These are phyloP conservation scores for Apostichopus californicus DNA, from an alignment of 35 echinoderm and acorn worm genomes.

Conservation along the genomic window DNA sequence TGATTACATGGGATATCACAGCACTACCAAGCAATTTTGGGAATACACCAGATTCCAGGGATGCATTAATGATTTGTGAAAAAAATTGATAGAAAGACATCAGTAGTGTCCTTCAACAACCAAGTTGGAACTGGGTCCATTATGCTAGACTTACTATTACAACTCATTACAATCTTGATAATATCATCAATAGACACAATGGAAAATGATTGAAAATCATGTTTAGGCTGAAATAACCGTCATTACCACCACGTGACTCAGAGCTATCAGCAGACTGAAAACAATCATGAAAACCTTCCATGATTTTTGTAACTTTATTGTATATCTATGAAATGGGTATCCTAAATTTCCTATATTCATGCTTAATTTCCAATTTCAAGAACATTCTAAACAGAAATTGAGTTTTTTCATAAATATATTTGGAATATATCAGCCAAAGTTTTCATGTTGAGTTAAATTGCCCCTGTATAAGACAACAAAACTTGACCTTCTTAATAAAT, in stretches of 20 bases:
- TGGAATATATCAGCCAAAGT: too few species aligned
- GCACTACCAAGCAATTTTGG: constrained; percentile 28
- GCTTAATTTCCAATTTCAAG: too few species aligned
- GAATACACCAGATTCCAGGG: neutral
- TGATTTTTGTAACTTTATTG: neutral
- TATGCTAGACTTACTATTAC: constrained; percentile 2
- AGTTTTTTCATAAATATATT: too few species aligned
- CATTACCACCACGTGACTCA: neutral
- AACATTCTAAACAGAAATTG: too few species aligned
- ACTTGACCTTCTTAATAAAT: too few species aligned
- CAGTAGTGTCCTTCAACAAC: neutral
- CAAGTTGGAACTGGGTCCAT: neutral
- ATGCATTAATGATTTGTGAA: constrained; percentile 16
- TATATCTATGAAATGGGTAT: too few species aligned
- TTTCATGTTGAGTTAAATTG: too few species aligned
- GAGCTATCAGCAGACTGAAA: neutral
- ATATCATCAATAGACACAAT: constrained; percentile 2
- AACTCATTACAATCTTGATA: neutral
- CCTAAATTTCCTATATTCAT: too few species aligned
- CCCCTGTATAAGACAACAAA: too few species aligned
- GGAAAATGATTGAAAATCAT: constrained; percentile 1
- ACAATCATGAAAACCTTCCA: neutral
- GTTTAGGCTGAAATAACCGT: neutral
- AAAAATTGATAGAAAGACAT: constrained; percentile 17
- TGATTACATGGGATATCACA: constrained; percentile 3